Base-by-base conservation (phyloP, 2,797 vertebrate genomes). In the Amniataba percoides region DNA sequence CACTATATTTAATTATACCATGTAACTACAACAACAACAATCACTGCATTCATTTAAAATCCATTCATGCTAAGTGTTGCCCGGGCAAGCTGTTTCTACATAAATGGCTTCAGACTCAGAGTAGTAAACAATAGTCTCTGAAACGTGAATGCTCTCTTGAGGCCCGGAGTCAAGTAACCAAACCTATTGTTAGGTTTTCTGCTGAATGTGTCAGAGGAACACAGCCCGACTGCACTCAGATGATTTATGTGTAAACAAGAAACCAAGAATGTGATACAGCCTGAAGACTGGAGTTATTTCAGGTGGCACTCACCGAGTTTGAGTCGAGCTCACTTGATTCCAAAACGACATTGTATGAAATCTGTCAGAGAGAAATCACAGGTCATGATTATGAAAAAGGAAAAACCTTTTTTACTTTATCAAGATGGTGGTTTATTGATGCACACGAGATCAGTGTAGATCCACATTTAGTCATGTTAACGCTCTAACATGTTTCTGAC, bases 231-330 rank as follows among this genome's bases (percentile, higher is more conserved):
- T 75, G 21, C 66, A 52, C 16, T 76, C 6, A 49, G 60, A 63
- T 55, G 7, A 78, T 63, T 77, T 60, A 60, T 34, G 62, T 62
- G 39, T 64, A 53, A 80, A 71, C 48, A 49, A 19, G 45, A 46
- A 40, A 46, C 27, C 1, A 25, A n/a, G 9, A 62, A 18, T 42
- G 15, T 23, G 12, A 73, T 63, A 10, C 1, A 48, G 34, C 5
- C 21, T 61, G 2, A 70, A 46, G 13, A 31, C 13, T 51, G 0
- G 3, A 66, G 1, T 13, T 1, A 51, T 25, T 59, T 80, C 9
- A 46, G 15, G 43, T 5, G 19, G 4, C 27, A 88, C 95, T 93
- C 65, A 95, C 95, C 43, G 83, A 82, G 87, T 94, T 94, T 23
- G 86, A 77, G 11, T 87, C 88, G 0, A 73, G 53, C 27, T 89